phyloP scores from a whole-genome alignment of 1,140 invertebrate genomes.

The Aplysia californica region DNA sequence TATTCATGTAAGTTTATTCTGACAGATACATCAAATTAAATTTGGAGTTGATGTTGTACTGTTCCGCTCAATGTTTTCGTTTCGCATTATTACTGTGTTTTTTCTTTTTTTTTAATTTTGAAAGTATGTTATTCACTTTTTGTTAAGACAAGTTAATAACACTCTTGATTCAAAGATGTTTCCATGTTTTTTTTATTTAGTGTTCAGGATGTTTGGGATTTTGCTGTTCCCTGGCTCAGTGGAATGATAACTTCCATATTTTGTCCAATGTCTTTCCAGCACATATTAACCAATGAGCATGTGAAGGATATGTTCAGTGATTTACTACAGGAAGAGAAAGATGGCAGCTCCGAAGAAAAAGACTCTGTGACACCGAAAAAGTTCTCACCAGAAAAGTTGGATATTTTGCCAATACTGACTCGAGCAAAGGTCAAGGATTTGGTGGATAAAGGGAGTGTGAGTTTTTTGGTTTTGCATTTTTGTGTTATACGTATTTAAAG shows the following conservation, averaged over 20 bases:
- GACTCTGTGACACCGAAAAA: not conserved
- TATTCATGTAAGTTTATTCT: slow-evolving; percentile 26
- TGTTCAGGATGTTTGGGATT: too few relatives aligned
- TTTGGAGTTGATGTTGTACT: too few relatives aligned
- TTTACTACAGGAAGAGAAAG: not conserved
- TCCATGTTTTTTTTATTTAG: too few relatives aligned
- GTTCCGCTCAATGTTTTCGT: too few relatives aligned
- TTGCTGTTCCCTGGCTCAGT: not conserved
- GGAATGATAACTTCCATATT: not conserved
- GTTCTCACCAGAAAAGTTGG: not conserved
- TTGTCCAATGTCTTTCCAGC: not conserved
- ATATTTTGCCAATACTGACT: slow-evolving; percentile 10
- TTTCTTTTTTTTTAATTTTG: too few relatives aligned
- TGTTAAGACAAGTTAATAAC: too few relatives aligned
- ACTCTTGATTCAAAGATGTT: not conserved
- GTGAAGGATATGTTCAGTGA: slow-evolving; percentile 15
- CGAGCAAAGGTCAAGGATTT: slow-evolving; percentile 19
- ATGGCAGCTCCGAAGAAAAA: not conserved
- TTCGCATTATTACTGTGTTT: too few relatives aligned
- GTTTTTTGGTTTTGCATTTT: not conserved
- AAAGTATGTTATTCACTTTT: too few relatives aligned
- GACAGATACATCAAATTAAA: too few relatives aligned
- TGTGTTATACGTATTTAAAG: not conserved
- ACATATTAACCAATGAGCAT: slow-evolving; percentile 13
- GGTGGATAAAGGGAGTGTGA: slow-evolving; percentile 22